Evolutionary conservation across 2,797 vertebrate genomes (phyloP).

Genomic region (Sebastes minor): DNA sequence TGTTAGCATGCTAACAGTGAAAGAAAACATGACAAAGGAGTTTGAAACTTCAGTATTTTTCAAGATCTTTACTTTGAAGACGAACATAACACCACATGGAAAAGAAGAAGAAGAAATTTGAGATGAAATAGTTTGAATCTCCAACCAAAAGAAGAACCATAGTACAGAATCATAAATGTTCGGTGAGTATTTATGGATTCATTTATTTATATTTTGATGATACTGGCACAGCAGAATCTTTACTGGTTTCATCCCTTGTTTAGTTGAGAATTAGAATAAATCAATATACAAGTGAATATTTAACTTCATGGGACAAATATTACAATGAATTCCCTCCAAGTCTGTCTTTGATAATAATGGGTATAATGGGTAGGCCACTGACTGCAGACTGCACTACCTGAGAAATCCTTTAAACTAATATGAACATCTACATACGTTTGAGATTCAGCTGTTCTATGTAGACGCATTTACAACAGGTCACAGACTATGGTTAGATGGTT

Average conservation of each 20-base stretch:
- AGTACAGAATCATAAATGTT: neutral
- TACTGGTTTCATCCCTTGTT: neutral
- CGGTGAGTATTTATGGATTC: neutral
- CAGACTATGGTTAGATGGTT: neutral
- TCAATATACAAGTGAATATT: neutral
- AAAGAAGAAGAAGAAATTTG: neutral
- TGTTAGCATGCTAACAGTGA: neutral
- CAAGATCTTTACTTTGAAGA: neutral
- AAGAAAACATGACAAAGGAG: neutral
- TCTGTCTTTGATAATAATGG: neutral
- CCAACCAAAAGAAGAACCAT: neutral
- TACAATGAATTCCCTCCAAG: neutral
- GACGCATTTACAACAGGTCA: neutral
- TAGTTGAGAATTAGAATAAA: neutral
- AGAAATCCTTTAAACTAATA: constrained; percentile 2
- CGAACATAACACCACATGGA: neutral
- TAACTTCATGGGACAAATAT: neutral
- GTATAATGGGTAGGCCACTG: neutral
- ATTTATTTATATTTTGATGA: neutral
- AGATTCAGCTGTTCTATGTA: neutral
- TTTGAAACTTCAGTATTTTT: neutral
- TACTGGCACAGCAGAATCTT: neutral
- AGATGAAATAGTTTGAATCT: neutral
- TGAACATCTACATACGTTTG: no score
- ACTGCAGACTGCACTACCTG: constrained; percentile 16